Percentiles rank a stretch among this genome's conserved stretches.
phyloP scores from a whole-genome alignment of 2,797 vertebrate species.

The Hydrophis major region DNA sequence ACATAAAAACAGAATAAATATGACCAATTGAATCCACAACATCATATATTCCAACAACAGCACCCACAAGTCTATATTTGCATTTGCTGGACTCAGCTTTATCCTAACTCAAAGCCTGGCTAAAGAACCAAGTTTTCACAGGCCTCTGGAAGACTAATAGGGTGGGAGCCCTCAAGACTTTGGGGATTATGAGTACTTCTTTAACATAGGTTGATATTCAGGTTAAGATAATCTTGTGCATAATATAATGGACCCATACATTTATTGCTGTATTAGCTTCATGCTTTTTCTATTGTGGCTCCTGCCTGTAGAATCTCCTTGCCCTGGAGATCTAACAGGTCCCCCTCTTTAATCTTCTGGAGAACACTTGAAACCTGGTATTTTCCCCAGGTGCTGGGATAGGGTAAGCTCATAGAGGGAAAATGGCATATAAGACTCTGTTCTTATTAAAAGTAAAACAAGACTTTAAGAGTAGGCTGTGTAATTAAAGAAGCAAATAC shows the following conservation, averaged over 20 bases:
- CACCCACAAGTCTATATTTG: neutral
- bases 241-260: neutral
- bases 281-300: neutral
- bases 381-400: neutral
- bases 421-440: neutral
- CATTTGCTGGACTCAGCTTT: neutral
- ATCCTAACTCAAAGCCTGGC: neutral
- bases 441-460: neutral
- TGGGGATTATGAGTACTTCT: neutral
- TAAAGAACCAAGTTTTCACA: neutral
- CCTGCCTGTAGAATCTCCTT: neutral
- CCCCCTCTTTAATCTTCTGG: neutral
- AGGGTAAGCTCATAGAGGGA: neutral
- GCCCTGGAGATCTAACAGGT: neutral
- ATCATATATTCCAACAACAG: neutral
- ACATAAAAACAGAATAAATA: neutral
- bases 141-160: neutral
- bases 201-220: neutral
- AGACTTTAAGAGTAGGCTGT: neutral
- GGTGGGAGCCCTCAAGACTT: neutral
- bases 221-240: neutral
- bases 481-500: neutral
- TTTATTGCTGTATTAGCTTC: neutral
- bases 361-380: neutral
- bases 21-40: neutral